Evolutionary conservation across 1,140 invertebrate species (phyloP).

Genomic region (Gerris buenoi): DNA sequence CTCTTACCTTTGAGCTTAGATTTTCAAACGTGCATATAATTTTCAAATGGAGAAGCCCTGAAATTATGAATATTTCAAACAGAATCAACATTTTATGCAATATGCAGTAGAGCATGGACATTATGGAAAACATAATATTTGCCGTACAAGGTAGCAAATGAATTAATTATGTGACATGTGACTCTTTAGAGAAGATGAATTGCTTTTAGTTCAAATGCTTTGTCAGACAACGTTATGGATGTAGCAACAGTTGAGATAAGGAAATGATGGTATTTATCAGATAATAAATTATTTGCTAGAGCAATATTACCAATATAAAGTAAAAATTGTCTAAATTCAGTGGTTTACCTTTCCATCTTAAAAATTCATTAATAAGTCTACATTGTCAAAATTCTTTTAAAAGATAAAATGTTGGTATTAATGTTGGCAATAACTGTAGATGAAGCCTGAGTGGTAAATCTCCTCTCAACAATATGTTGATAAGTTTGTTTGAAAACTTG

Average conservation of each 20-base stretch:
- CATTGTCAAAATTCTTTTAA: not conserved
- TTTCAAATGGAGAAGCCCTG: not conserved
- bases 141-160: not conserved
- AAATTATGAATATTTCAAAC: not conserved
- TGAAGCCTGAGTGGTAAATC: no score
- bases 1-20: not conserved
- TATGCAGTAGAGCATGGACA: not conserved
- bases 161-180: not conserved
- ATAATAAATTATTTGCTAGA: not conserved
- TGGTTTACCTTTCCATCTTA: not conserved
- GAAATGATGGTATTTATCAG: not conserved
- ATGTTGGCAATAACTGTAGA: no score
- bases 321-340: not conserved
- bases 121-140: not conserved
- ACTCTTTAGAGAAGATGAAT: not conserved
- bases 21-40: not conserved
- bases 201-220: not conserved
- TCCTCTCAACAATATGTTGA: no score
- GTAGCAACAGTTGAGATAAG: not conserved
- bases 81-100: not conserved
- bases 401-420: no score
- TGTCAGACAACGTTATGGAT: not conserved
- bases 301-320: not conserved
- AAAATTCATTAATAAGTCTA: not conserved
- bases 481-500: not conserved